These are phyloP conservation scores for Meghimatium bilineatum DNA, from an alignment of 2,888 invertebrate genomes.

Conservation along the genomic window DNA sequence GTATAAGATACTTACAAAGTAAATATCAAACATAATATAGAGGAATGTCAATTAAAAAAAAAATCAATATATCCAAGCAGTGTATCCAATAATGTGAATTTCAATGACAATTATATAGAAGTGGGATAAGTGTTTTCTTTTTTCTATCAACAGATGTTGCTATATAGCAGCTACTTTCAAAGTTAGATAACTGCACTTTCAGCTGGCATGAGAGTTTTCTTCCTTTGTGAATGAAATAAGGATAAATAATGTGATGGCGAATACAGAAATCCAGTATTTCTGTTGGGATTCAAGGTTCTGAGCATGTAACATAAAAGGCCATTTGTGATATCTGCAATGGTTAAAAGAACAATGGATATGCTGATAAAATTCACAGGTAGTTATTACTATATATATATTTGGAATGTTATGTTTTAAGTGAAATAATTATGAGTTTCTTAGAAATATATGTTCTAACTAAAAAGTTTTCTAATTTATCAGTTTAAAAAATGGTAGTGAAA, in stretches of 20 bases:
- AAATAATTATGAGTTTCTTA: background rate
- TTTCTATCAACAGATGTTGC: too few relatives aligned
- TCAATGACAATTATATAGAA: too few relatives aligned
- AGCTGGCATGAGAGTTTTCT: background rate
- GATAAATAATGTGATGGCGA: background rate
- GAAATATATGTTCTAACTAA: background rate
- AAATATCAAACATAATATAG: too few relatives aligned
- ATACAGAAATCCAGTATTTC: background rate
- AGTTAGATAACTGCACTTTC: conserved; percentile 16
- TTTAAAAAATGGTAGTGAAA: background rate
- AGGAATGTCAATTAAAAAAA: too few relatives aligned
- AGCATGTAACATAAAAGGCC: conserved; percentile 15
- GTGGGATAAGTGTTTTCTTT: too few relatives aligned
- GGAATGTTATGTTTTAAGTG: background rate
- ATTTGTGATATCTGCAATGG: conserved; percentile 8
- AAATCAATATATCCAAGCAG: too few relatives aligned
- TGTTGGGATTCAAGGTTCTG: background rate
- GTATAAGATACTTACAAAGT: too few relatives aligned
- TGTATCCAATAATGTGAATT: too few relatives aligned
- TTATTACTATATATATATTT: background rate
- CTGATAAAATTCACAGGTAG: background rate
- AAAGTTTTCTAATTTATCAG: background rate
- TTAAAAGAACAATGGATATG: background rate
- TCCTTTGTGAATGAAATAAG: background rate
- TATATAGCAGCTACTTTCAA: background rate